phyloP scores from a whole-genome alignment of 2,888 invertebrate species.

The Calameuta filiformis region DNA sequence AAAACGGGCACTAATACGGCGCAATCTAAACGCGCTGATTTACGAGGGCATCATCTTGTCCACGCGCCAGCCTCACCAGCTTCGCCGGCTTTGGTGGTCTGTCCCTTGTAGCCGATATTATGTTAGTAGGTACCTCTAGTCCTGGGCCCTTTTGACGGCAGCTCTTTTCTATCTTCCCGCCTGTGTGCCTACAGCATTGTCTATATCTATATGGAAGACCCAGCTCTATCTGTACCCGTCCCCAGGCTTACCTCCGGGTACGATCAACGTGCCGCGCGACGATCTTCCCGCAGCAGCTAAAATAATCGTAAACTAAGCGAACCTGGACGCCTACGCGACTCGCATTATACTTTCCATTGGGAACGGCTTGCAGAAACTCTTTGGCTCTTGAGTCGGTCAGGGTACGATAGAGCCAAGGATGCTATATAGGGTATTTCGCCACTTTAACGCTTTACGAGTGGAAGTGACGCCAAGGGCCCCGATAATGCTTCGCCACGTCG shows the following conservation, averaged over 20 bases:
- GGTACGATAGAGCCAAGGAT: not conserved
- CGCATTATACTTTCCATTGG: slow-evolving; percentile 28
- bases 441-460: slow-evolving; percentile 38
- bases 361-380: not conserved
- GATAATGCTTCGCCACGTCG: not conserved
- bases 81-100: slow-evolving; percentile 27
- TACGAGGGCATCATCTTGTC: slow-evolving; percentile 56
- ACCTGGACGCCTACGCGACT: slow-evolving; percentile 44
- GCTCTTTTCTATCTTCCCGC: not conserved
- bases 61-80: slow-evolving; percentile 30
- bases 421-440: not conserved
- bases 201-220: not conserved
- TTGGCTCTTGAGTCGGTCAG: not conserved
- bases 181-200: not conserved
- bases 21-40: slow-evolving; percentile 61
- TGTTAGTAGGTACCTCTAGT: slow-evolving; percentile 3
- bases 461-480: slow-evolving; percentile 5
- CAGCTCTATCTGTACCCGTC: not conserved
- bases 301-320: slow-evolving; percentile 50
- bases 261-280: not conserved
- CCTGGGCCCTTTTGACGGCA: not conserved
- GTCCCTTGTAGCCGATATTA: slow-evolving; percentile 24
- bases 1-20: slow-evolving; percentile 59
- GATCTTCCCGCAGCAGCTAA: not conserved
- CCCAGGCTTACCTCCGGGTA: not conserved